Evolutionary conservation across 2,797 vertebrate species (phyloP).

Genomic region (Yasuhikotakia modesta): DNA sequence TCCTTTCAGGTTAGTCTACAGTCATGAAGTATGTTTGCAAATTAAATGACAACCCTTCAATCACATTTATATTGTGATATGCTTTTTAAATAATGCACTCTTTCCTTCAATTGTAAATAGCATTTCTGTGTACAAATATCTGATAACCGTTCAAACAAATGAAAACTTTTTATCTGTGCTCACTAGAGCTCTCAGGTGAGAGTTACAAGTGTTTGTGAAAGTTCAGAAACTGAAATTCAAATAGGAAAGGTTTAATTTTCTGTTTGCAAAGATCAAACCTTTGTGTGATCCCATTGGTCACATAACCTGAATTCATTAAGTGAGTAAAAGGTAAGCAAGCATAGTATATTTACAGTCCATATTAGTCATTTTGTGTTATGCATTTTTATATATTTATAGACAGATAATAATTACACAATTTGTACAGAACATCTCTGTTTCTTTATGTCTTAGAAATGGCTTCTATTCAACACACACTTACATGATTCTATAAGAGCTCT

Average conservation of each 20-base stretch:
- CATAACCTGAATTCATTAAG: neutral
- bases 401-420: too few relatives aligned
- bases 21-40: too few relatives aligned
- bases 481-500: too few relatives aligned
- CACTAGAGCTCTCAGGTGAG: neutral
- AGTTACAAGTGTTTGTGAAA: neutral
- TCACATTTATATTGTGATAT: neutral
- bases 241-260: neutral
- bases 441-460: too few relatives aligned
- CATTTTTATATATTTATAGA: too few relatives aligned
- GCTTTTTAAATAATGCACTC: neutral
- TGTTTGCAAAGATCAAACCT: neutral
- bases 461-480: neutral
- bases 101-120: neutral
- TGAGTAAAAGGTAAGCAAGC: constrained; percentile 14
- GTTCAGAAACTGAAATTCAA: neutral
- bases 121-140: neutral
- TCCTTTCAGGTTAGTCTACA: constrained; percentile 86
- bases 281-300: neutral
- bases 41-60: too few relatives aligned
- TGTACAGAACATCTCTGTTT: too few relatives aligned
- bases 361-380: too few relatives aligned
- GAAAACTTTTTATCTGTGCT: neutral
- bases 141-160: too few relatives aligned
- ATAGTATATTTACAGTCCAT: too few relatives aligned